Evolutionary conservation across 53 echinoderm and acorn worm species (phyloP).

Genomic region (Pentamera pediparva): DNA sequence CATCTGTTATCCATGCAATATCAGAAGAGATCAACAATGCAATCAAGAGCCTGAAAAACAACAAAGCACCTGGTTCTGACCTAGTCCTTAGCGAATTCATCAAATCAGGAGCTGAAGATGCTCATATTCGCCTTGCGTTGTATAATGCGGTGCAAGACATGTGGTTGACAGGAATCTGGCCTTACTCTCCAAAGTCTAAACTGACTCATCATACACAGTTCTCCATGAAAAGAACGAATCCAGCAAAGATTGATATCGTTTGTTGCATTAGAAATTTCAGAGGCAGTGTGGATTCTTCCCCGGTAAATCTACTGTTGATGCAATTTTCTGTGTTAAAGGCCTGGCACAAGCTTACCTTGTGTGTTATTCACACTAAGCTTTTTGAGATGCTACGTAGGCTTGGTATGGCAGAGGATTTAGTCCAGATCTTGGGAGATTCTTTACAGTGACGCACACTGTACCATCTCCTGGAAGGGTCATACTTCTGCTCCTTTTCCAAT

Average conservation of each 20-base stretch:
- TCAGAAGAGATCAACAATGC: neutral
- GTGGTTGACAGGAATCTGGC: neutral
- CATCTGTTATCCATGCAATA: neutral
- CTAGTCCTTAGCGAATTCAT: neutral
- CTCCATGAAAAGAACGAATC: neutral
- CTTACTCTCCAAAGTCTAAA: neutral
- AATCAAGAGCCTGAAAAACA: neutral
- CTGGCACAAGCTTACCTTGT: no score
- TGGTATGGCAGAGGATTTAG: no score
- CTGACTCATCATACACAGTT: neutral
- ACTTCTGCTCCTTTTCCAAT: no score
- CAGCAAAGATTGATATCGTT: neutral
- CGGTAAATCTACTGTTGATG: no score
- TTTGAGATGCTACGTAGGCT: no score
- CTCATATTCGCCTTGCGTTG: neutral
- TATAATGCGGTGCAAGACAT: neutral
- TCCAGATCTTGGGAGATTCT: no score
- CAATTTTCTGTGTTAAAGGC: no score
- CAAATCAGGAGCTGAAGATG: neutral
- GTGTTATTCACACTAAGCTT: no score
- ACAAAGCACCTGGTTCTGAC: constrained; percentile 4
- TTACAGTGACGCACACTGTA: no score
- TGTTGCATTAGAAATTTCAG: no score
- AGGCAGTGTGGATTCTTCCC: no score
- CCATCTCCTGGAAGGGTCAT: no score